Base-by-base conservation (phyloP, 2,888 invertebrate species). In the Chaetoderma sp. region DNA sequence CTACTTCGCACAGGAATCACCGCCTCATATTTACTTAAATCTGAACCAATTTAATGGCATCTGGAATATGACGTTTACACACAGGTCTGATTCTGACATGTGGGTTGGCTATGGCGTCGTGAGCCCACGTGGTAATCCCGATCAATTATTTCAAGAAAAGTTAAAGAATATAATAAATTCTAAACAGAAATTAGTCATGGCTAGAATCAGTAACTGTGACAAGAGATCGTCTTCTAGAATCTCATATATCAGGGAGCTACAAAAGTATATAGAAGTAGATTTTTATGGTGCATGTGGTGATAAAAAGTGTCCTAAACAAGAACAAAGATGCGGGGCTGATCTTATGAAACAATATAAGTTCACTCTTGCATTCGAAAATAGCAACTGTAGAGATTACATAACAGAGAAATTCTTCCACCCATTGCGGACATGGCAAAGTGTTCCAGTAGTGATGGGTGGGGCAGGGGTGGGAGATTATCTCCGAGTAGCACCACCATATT, bases 381-480 rank as follows among this genome's bases (percentile, higher is more conserved):
- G 32, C 13, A 28, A 32, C 13, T 52, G 52, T 32, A 16, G 52
- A 16, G 52, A 52, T 52, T 52, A 52, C 21, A 52, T 52, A 52
- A 52, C 52, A 13, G 52, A 52, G 28, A 52, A 52, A 30, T 52
- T 52, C 32, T 52, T 28, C 32, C 21, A 32, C 8, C 52, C 52
- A n/a, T 21, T 52, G 8, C 52, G 32, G 32, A 28, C 28, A n/a
- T 52, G 52, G 52, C 28, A 52, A 4, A 32, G 32, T 2, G 52
- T 52, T 2, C 52, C 52, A 4, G 23, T 52, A 32, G 52, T 52
- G 2, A 52, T 52, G 52, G 52, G 52, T 18, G 52, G 52, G 4
- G 28, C 32, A 8, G 52, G 32, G 3, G 32, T 33, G 18, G 32
- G 21, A 23, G 52, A 52, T 30, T 52, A 52, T 21, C 8, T 3